phyloP scores from a whole-genome alignment of 2,113 vertebrate genomes.

The rabbit (Oryctolagus cuniculus) region mOryCun1.1 NC_091438.1:34007001-34007500 shows the following conservation, averaged over 20 bases:
- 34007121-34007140: background rate
- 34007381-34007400: background rate
- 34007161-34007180: background rate
- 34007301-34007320: background rate
- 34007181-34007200: background rate
- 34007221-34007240: background rate
- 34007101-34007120: background rate
- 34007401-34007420: background rate
- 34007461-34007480: background rate
- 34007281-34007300: background rate
- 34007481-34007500: background rate
- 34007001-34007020: background rate
- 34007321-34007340: fast-evolving
- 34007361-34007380: background rate
- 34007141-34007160: fast-evolving
- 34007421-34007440: background rate
- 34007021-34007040: background rate
- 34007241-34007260: background rate
- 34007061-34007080: background rate
- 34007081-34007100: background rate
- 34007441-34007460: background rate
- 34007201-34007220: background rate
- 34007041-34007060: background rate
- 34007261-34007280: background rate
- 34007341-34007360: background rate